Evolutionary conservation across 2,113 vertebrate genomes (phyloP), one percentile per base, ranked within the genome.

Genomic region (Elgaria multicarinata): DNA sequence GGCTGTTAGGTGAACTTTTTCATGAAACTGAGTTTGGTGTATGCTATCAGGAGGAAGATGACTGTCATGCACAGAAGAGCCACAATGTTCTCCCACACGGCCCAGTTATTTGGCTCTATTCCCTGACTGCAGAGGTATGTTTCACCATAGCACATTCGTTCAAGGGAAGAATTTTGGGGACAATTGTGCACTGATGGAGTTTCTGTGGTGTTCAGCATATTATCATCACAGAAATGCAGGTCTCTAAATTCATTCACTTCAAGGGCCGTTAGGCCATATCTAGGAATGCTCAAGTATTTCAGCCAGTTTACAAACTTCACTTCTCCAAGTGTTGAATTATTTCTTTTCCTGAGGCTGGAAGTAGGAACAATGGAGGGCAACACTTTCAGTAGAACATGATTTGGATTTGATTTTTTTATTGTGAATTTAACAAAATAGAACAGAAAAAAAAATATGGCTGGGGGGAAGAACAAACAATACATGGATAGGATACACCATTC

Each of bases 71-170:
- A 97, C 87, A 93, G 39, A 6, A 97, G 95, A 83, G 94, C 96
- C 62, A 96, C 92, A 53, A 96, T 82, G 72, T 96, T 97, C 75
- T 96, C 95, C 96, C 96, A 97, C 95, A 97, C 96, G 62, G 93
- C 94, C 95, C 95, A 96, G 92, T 42, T 46, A 24, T 91, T 94
- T 6, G 93, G 87, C 24, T 82, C 0, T 0, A 96, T 96, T 89
- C 96, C 96, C 85, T 97, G 96, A 91, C 93, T 91, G 90, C 94
- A 95, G 28, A 97, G 91, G 74, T 97, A 95, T 3, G 85, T 87
- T 91, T 96, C 96, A 85, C 96, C 96, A 62, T 90, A 95, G 92
- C 96, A 97, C 71, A 83, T 78, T 85, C 92, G 90, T 89, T 69
- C 87, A 85, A 36, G 42, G 20, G 64, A 33, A 87, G 94, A 62